phyloP scores from a whole-genome alignment of 1,140 invertebrate species.

The Platorchestia sp. region DNA sequence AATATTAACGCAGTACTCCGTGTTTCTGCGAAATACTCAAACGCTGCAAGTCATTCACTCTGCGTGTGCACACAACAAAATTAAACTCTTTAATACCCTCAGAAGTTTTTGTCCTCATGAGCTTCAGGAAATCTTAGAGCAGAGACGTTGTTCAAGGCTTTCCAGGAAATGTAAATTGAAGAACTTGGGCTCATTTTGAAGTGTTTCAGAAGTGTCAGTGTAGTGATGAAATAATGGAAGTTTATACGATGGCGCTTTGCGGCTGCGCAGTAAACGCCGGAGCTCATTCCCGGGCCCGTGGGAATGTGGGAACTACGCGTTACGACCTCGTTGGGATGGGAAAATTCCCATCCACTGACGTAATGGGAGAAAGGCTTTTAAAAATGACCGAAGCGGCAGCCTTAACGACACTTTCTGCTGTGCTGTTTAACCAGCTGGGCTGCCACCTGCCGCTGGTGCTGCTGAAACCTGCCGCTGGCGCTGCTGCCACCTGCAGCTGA shows the following conservation, averaged over 20 bases:
- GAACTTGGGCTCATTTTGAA: background rate
- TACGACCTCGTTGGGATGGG: conserved; percentile 4
- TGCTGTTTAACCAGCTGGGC: background rate
- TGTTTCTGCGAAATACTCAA: too few relatives aligned
- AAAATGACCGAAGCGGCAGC: background rate
- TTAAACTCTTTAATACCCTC: background rate
- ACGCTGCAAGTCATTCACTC: background rate
- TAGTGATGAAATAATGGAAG: background rate
- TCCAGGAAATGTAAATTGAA: background rate
- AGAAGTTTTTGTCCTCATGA: background rate
- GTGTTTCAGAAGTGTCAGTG: background rate
- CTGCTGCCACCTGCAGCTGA: too few relatives aligned
- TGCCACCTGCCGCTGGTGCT: too few relatives aligned
- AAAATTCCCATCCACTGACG: background rate
- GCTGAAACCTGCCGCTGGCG: too few relatives aligned
- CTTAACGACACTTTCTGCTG: background rate
- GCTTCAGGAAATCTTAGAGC: background rate
- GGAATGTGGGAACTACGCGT: background rate
- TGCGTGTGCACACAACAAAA: background rate
- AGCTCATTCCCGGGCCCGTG: background rate
- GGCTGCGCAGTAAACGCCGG: background rate
- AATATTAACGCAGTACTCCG: too few relatives aligned
- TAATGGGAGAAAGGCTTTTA: background rate
- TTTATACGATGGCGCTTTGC: background rate
- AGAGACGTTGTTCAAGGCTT: background rate